These are phyloP conservation scores for Sycophila sp. DNA, from an alignment of 1,140 invertebrate species.

Conservation along the genomic window DNA sequence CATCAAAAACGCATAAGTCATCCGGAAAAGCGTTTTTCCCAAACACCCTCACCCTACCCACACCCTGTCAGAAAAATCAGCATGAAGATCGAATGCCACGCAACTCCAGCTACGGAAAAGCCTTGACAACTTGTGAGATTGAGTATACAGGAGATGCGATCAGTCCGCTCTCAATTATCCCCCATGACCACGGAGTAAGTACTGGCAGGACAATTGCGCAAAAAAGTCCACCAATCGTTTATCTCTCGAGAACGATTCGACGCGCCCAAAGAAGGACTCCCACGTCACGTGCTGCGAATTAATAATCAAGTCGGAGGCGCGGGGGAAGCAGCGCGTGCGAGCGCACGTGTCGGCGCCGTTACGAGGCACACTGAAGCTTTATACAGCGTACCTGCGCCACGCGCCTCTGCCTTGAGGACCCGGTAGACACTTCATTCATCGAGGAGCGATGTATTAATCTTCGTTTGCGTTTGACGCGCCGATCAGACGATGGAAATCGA, in stretches of 20 bases:
- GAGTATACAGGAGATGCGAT: constrained; percentile 12
- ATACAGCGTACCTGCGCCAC: constrained; percentile 37
- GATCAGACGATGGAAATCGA: neutral
- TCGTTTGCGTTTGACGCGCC: constrained; percentile 10
- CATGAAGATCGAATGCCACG: neutral
- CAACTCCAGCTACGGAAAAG: neutral
- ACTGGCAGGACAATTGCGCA: neutral
- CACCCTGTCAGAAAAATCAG: constrained; percentile 18
- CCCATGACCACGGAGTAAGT: neutral
- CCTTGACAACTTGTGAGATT: constrained; percentile 37
- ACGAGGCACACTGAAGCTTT: constrained; percentile 24
- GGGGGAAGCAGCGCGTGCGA: constrained; percentile 32
- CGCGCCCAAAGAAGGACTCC: neutral
- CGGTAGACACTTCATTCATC: neutral
- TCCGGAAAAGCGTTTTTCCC: too few relatives aligned
- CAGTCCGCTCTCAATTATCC: constrained; percentile 20
- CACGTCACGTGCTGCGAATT: constrained; percentile 18
- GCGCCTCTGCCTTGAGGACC: neutral
- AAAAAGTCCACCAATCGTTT: constrained; percentile 30
- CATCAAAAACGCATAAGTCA: too few relatives aligned
- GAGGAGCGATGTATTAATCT: constrained; percentile 23
- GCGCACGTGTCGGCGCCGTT: constrained; percentile 50
- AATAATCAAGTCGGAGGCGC: neutral
- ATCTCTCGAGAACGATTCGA: constrained; percentile 27
- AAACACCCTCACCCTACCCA: too few relatives aligned